Evolutionary conservation across 2,113 vertebrate species (phyloP).

Genomic region (Nibea albiflora): DNA sequence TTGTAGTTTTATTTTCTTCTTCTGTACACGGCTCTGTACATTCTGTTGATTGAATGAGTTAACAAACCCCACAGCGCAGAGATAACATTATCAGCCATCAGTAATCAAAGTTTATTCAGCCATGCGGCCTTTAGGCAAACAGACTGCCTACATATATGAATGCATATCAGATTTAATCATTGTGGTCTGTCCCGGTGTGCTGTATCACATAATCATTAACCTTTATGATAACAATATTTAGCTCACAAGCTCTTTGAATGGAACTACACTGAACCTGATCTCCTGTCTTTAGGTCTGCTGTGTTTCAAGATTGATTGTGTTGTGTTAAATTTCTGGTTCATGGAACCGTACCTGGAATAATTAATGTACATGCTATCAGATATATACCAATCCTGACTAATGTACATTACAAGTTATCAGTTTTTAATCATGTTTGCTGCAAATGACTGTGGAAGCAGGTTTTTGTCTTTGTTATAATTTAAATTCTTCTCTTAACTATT

Average conservation of each 20-base stretch:
- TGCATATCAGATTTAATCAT: slow-evolving; percentile 12
- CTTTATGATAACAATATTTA: no score
- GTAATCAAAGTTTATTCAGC: slow-evolving; percentile 14
- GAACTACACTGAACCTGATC: no score
- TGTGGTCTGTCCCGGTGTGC: background rate
- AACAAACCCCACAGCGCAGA: slow-evolving; percentile 11
- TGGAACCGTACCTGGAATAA: background rate
- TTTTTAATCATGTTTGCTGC: background rate
- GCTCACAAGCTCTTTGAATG: no score
- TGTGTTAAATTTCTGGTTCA: background rate
- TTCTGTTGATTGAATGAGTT: background rate
- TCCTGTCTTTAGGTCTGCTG: background rate
- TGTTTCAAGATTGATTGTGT: background rate
- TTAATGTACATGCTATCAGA: background rate
- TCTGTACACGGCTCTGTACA: background rate
- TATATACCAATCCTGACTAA: background rate
- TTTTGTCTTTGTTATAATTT: background rate
- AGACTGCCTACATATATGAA: slow-evolving; percentile 9
- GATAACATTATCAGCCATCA: slow-evolving; percentile 19
- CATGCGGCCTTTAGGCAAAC: slow-evolving; percentile 6
- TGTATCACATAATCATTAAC: slow-evolving; percentile 6
- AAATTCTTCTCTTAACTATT: background rate
- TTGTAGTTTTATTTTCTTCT: background rate
- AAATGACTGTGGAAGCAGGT: background rate
- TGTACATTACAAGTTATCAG: background rate